These are phyloP conservation scores for Geopemphigus sp. DNA, from an alignment of 1,140 invertebrate species.

Conservation along the genomic window DNA sequence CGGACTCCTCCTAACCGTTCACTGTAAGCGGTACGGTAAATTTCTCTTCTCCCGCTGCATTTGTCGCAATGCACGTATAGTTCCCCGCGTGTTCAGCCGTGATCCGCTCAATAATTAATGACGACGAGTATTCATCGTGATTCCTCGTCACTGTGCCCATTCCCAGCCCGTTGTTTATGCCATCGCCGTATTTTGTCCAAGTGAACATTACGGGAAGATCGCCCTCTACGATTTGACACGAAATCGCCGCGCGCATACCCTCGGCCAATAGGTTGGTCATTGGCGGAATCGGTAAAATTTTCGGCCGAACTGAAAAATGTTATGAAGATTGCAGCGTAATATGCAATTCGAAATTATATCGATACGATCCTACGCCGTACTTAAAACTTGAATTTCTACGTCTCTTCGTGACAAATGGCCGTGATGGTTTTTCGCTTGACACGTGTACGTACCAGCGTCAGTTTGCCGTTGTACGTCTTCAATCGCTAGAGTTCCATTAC, in stretches of 20 bases:
- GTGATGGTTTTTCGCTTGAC: constrained; percentile 81
- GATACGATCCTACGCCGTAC: constrained; percentile 21
- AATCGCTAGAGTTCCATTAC: constrained; percentile 82
- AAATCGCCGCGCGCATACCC: constrained; percentile 87
- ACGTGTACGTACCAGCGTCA: constrained; percentile 82
- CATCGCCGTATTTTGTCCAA: constrained; percentile 77
- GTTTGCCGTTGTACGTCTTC: constrained; percentile 74
- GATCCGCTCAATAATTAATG: constrained; percentile 83
- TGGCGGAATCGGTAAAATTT: constrained; percentile 81
- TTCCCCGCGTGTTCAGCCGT: constrained; percentile 80
- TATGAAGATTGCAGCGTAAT: constrained; percentile 51
- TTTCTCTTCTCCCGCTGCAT: constrained; percentile 74
- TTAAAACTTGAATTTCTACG: constrained; percentile 75
- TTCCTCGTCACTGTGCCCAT: constrained; percentile 61
- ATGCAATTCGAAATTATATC: background rate
- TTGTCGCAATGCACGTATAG: constrained; percentile 84
- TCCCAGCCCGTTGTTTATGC: constrained; percentile 53
- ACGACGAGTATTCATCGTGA: constrained; percentile 83
- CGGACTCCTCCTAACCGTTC: constrained; percentile 64
- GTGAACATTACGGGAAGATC: constrained; percentile 87
- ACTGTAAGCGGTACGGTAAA: constrained; percentile 76
- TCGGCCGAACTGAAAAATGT: constrained; percentile 72
- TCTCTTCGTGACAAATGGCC: constrained; percentile 75
- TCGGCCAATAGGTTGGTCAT: constrained; percentile 77
- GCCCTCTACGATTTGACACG: constrained; percentile 90